A percentile compares a stretch with the other conserved stretches of the same genome.
Conservation (phyloP, 2,797 vertebrate species). For the Spatula clypeata region DNA sequence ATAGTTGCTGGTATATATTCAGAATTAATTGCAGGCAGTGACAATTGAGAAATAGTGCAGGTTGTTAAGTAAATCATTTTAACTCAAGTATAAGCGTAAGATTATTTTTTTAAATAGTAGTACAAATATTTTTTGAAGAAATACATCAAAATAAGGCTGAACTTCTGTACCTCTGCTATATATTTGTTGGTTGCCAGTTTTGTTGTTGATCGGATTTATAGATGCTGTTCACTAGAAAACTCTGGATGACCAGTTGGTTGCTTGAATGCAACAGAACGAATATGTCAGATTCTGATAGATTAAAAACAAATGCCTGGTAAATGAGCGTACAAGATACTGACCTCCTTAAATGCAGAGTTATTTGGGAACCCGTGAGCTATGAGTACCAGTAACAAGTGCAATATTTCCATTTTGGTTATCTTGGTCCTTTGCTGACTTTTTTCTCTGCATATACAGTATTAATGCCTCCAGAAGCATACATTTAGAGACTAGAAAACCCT, state of each 20-base stretch:
- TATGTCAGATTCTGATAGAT: not conserved
- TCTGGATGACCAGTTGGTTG: not conserved
- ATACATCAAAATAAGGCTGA: not conserved
- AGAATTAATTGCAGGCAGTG: not conserved
- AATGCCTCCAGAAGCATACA: constrained; percentile 68
- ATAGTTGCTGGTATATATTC: not conserved
- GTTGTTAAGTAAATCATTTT: not conserved
- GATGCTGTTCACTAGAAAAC: not conserved
- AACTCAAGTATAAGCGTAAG: not conserved
- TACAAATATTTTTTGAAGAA: not conserved
- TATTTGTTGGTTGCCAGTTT: not conserved
- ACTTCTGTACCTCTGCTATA: not conserved
- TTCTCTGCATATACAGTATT: not conserved
- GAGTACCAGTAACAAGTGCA: not conserved
- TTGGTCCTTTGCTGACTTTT: constrained; percentile 35
- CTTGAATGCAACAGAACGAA: not conserved
- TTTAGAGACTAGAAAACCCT: constrained; percentile 72
- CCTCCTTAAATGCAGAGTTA: not conserved
- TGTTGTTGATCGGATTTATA: not conserved
- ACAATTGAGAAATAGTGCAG: not conserved
- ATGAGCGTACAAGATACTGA: not conserved
- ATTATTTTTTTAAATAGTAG: not conserved
- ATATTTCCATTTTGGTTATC: constrained; percentile 12
- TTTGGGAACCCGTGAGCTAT: not conserved
- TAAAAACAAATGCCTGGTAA: not conserved